Evolutionary conservation across 2,797 vertebrate genomes (phyloP).

Genomic region (Dromococcyx pavoninus): DNA sequence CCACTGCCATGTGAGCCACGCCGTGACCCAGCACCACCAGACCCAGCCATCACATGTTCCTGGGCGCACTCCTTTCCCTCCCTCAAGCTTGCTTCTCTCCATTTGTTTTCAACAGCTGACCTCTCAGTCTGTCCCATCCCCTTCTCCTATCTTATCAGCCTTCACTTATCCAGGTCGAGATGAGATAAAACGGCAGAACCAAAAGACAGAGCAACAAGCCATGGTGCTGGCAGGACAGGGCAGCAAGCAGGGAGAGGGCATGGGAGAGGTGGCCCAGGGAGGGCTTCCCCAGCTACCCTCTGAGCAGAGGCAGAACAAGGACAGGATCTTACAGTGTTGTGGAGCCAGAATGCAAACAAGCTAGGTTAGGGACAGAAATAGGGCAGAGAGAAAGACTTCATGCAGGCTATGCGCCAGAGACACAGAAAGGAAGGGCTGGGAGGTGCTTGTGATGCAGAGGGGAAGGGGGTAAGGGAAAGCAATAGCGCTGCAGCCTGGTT

Average conservation of each 20-base stretch:
- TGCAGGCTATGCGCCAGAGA: background rate
- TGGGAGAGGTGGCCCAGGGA: rapidly evolving
- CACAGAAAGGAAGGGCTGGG: slow-evolving; percentile 21
- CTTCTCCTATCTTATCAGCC: background rate
- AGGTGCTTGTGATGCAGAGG: background rate
- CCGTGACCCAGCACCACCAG: slow-evolving; percentile 56
- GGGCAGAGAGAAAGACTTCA: slow-evolving; percentile 36
- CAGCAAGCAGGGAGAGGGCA: background rate
- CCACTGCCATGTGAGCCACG: slow-evolving; percentile 46
- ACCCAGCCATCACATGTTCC: slow-evolving; percentile 21
- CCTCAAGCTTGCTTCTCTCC: background rate
- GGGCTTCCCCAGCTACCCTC: background rate
- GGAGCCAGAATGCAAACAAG: slow-evolving; percentile 47
- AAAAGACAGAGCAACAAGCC: background rate
- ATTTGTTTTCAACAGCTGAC: background rate
- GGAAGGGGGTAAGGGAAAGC: background rate
- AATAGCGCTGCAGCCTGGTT: background rate
- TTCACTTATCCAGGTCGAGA: background rate
- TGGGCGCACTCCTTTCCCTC: background rate
- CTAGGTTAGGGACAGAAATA: slow-evolving; percentile 47
- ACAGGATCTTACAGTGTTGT: background rate
- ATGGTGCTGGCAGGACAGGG: background rate
- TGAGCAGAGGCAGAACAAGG: background rate
- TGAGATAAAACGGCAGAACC: background rate
- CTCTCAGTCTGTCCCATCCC: background rate